phyloP scores from a whole-genome alignment of 2,113 vertebrate genomes.

The Dipodomys ordii region DNA sequence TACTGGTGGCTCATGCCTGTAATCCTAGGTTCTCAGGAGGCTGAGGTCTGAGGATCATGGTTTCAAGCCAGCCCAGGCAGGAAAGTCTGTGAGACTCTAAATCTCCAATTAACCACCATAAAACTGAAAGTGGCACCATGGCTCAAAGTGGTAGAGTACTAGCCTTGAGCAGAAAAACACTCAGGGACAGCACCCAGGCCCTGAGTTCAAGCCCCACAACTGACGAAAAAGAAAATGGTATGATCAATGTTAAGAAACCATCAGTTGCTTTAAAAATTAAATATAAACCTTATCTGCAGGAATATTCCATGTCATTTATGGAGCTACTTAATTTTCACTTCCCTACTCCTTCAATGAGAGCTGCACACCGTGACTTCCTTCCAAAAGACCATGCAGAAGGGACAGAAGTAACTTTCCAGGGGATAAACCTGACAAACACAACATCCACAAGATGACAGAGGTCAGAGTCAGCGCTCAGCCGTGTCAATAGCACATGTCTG shows the following conservation, averaged over 20 bases:
- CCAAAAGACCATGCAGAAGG: background rate
- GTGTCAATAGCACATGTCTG: background rate
- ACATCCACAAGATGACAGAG: background rate
- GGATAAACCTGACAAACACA: background rate
- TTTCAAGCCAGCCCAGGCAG: too few species aligned
- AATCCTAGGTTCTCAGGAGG: too few species aligned
- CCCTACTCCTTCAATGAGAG: background rate
- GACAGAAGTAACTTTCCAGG: background rate
- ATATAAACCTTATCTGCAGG: background rate
- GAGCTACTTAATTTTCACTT: background rate
- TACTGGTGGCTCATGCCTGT: too few species aligned
- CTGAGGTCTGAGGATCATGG: too few species aligned
- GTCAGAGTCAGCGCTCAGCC: background rate
- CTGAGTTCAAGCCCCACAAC: too few species aligned
- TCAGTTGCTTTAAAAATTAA: conserved; percentile 28
- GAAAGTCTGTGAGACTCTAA: too few species aligned
- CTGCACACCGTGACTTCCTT: background rate
- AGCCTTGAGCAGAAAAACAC: too few species aligned
- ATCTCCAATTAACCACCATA: too few species aligned
- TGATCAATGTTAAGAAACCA: background rate
- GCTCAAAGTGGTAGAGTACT: too few species aligned
- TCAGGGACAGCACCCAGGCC: too few species aligned
- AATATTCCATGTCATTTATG: background rate
- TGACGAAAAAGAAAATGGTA: too few species aligned
- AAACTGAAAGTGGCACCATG: too few species aligned